Evolutionary conservation across 1,140 invertebrate species (phyloP), one percentile per base, ranked within the genome.

Genomic region (Drosophila bocqueti): DNA sequence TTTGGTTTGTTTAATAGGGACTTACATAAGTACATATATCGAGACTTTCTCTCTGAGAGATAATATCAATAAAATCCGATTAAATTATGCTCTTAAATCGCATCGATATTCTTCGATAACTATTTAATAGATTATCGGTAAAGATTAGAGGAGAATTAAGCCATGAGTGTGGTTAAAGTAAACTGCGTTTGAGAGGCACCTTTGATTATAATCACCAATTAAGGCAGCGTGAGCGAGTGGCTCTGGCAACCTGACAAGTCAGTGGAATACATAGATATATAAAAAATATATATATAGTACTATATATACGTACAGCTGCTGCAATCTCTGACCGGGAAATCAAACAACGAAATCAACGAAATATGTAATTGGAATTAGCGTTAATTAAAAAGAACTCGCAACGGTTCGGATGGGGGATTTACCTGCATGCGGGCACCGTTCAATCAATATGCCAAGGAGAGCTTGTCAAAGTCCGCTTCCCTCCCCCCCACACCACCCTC

Each of bases 301-400:
- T 24, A 2, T 29, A 47, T 2, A 61, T 16, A 8, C 18, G 24
- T 46, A 45, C 18, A 31, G 42, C 13, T 36, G 13, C 64, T 38
- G 59, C 60, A 65, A 58, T 75, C 61, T 76, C 21, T 43, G 71
- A 52, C 52, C 31, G 13, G 13, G 11, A 38, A 71, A 46, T 69
- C 69, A 74, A 52, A 66, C 63, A 66, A 63, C 31, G 47, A 67
- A 50, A 24, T 26, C 68, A 60, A 31, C 54, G 66, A 60, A 60
- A 73, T 73, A 62, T 78, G 43, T 78, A 69, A 78, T 69, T 77
- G 75, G 65, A 78, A 78, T 77, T 69, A 78, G 64, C 64, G 74
- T 78, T 78, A 78, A 78, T 78, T 78, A 78, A 78, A 78, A 75
- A 57, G 36, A 52, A 52, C 71, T 57, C 52, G 47, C 11, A 13